phyloP scores from a whole-genome alignment of 2,113 vertebrate genomes.

The cattle (Bos taurus) region DNA sequence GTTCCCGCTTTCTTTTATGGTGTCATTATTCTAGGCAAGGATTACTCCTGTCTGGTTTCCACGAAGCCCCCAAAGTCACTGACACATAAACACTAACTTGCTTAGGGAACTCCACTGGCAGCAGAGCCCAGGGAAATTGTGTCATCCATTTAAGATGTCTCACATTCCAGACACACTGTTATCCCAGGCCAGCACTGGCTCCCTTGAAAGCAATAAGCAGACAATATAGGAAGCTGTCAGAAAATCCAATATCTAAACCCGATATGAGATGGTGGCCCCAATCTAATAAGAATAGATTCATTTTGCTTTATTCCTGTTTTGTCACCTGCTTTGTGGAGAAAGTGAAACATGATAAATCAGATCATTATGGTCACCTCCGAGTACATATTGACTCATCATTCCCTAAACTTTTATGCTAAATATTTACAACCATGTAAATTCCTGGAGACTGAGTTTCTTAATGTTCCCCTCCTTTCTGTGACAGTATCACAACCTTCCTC shows the following conservation, averaged over 20 bases:
- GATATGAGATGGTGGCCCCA: slow-evolving; percentile 70
- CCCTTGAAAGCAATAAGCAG: slow-evolving; percentile 62
- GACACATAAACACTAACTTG: slow-evolving; percentile 56
- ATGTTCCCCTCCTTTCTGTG: not conserved
- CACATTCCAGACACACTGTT: not conserved
- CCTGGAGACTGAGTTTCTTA: not conserved
- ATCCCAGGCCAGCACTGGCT: slow-evolving; percentile 42
- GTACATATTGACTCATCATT: slow-evolving; percentile 52
- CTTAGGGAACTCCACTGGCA: slow-evolving; percentile 50
- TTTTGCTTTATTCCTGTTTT: slow-evolving; percentile 73
- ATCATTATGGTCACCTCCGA: slow-evolving; percentile 55
- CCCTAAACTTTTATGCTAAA: not conserved
- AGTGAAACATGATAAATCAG: slow-evolving; percentile 72
- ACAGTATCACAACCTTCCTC: not conserved
- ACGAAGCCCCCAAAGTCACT: not conserved
- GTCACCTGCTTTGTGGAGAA: slow-evolving; percentile 58
- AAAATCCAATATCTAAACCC: slow-evolving; percentile 73
- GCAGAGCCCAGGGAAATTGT: slow-evolving; percentile 56
- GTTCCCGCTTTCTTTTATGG: slow-evolving; percentile 19
- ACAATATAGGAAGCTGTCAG: slow-evolving; percentile 62
- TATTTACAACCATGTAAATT: slow-evolving; percentile 45
- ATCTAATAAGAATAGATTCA: slow-evolving; percentile 77
- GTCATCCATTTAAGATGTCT: slow-evolving; percentile 46
- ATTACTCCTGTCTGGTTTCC: not conserved
- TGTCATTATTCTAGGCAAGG: not conserved